A percentile compares a stretch with the other conserved stretches of the same genome.
These are phyloP conservation scores for Trimorus sp. DNA, from an alignment of 2,888 invertebrate species.

Conservation along the genomic window DNA sequence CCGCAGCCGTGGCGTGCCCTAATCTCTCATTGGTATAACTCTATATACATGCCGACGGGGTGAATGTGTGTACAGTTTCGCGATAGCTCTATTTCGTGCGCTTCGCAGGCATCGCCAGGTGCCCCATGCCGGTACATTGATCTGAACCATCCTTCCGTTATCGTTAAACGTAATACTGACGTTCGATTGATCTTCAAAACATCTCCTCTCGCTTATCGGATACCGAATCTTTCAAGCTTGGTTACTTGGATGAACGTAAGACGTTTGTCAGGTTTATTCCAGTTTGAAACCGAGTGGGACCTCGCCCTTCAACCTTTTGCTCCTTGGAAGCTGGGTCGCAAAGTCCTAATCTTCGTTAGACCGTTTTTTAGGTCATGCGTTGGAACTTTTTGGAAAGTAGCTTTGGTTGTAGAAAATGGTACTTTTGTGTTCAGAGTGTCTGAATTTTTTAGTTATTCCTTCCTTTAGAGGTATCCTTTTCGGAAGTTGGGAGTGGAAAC, in stretches of 20 bases:
- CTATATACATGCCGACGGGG: slow-evolving; percentile 52
- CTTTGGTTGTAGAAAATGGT: too few relatives aligned
- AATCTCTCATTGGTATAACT: slow-evolving; percentile 59
- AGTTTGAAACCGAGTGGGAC: too few relatives aligned
- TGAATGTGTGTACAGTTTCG: slow-evolving; percentile 46
- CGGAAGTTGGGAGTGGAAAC: too few relatives aligned
- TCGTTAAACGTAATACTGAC: slow-evolving; percentile 50
- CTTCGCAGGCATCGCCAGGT: slow-evolving; percentile 27
- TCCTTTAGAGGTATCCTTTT: too few relatives aligned
- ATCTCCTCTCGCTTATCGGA: slow-evolving; percentile 4
- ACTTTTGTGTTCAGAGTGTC: too few relatives aligned
- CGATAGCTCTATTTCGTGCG: slow-evolving; percentile 52
- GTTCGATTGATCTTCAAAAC: slow-evolving; percentile 38
- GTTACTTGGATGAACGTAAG: slow-evolving; percentile 7
- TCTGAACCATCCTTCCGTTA: slow-evolving; percentile 23
- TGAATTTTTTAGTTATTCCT: too few relatives aligned
- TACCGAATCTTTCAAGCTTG: slow-evolving; percentile 4
- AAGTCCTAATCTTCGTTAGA: too few relatives aligned
- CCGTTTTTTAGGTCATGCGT: too few relatives aligned
- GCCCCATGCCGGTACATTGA: slow-evolving; percentile 12
- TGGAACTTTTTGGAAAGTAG: too few relatives aligned
- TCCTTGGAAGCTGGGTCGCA: too few relatives aligned
- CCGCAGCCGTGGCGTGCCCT: slow-evolving; percentile 18
- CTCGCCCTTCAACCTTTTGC: too few relatives aligned
- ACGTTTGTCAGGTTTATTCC: not conserved